Percentiles rank a stretch among this genome's conserved stretches.
phyloP scores from a whole-genome alignment of 2,888 invertebrate genomes.

The Andrena flavipes region DNA sequence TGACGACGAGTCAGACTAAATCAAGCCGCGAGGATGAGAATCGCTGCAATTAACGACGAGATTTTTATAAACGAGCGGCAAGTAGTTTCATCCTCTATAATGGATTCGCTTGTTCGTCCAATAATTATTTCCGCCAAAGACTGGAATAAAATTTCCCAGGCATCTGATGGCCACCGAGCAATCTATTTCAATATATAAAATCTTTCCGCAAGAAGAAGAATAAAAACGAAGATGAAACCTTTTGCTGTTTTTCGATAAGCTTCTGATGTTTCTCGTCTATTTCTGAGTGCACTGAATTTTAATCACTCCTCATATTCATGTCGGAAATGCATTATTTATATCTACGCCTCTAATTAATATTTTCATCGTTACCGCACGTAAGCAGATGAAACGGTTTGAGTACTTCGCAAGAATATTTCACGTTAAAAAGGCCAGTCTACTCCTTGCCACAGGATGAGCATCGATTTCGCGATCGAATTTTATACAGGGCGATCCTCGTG shows the following conservation, averaged over 20 bases:
- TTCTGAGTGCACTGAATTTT: constrained; percentile 17
- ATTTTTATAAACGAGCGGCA: constrained; percentile 1
- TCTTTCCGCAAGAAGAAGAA: not conserved
- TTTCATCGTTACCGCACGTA: not conserved
- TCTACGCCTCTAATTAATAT: not conserved
- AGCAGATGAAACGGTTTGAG: not conserved
- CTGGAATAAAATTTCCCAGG: not conserved
- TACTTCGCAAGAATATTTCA: not conserved
- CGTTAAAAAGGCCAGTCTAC: not conserved
- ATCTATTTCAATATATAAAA: constrained; percentile 29
- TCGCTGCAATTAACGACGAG: constrained; percentile 1
- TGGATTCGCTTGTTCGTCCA: constrained; percentile 6
- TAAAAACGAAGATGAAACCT: constrained; percentile 1
- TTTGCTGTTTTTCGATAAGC: not conserved
- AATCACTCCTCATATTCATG: not conserved
- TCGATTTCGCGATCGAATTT: not conserved
- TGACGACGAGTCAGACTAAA: not conserved
- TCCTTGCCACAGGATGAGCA: not conserved
- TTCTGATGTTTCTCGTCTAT: not conserved
- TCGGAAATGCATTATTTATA: constrained; percentile 15
- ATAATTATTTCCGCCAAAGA: constrained; percentile 27
- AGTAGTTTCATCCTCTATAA: constrained; percentile 15
- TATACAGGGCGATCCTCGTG: too few relatives aligned
- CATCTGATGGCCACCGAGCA: not conserved
- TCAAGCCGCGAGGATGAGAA: not conserved